Conservation (phyloP, 2,797 vertebrate genomes). For the Psittacula echo region DNA sequence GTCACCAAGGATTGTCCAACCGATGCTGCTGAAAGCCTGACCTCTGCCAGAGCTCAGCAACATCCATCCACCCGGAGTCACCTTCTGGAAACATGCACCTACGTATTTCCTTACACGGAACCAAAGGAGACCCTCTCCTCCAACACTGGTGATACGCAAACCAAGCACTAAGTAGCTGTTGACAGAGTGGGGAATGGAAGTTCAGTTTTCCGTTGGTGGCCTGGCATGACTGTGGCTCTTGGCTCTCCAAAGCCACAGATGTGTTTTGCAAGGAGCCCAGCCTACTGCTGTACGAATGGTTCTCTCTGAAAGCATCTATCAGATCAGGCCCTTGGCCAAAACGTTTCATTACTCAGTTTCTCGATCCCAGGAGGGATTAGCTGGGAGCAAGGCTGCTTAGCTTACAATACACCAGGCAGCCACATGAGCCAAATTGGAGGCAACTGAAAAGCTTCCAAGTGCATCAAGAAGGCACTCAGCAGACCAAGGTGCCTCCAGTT, state of each 20-base stretch:
- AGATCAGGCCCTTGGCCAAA: constrained; percentile 51
- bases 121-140: neutral
- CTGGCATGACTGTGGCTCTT: neutral
- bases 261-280: neutral
- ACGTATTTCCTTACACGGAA: neutral
- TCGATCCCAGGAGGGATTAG: neutral
- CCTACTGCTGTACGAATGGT: neutral
- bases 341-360: constrained; percentile 24
- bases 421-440: constrained; percentile 14
- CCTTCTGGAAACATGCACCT: neutral
- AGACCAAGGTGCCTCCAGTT: neutral
- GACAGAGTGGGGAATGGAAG: neutral
- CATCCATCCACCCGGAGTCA: neutral
- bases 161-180: neutral
- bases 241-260: neutral
- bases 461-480: neutral
- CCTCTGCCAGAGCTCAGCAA: neutral
- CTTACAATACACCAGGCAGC: neutral
- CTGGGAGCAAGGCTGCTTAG: constrained; percentile 27
- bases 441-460: constrained; percentile 47
- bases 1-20: neutral
- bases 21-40: neutral
- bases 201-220: accelerated
- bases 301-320: constrained; percentile 42
- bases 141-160: accelerated